phyloP scores from a whole-genome alignment of 2,797 vertebrate species.

The Euphonia xanthogaster region DNA sequence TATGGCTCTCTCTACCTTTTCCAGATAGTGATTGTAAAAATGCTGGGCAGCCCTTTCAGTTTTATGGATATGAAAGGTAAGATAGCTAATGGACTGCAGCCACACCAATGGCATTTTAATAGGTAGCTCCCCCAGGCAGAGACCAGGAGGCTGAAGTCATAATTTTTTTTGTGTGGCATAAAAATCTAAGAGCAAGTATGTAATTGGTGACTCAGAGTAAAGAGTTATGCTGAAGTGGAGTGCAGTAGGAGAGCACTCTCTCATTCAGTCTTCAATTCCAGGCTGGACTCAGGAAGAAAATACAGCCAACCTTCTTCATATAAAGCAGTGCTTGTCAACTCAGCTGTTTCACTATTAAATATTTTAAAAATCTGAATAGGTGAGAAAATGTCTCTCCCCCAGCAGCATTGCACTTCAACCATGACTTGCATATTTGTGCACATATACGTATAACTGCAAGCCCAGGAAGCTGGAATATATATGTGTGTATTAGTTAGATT shows the following conservation, averaged over 20 bases:
- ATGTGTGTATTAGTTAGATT: neutral
- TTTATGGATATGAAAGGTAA: conserved; percentile 62
- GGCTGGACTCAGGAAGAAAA: neutral
- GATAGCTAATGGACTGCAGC: conserved; percentile 62
- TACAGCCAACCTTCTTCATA: neutral
- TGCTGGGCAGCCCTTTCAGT: conserved; percentile 55
- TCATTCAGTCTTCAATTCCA: neutral
- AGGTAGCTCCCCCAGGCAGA: conserved; percentile 42
- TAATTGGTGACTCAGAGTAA: conserved; percentile 11
- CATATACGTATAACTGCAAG: neutral
- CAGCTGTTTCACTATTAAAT: neutral
- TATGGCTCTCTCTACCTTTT: conserved; percentile 27
- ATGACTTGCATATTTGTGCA: neutral
- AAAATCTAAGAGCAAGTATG: conserved; percentile 2
- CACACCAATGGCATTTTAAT: conserved; percentile 69
- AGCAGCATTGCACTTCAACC: neutral
- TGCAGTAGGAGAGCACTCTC: neutral
- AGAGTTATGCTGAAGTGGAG: neutral
- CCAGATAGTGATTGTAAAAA: conserved; percentile 61
- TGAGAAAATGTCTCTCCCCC: neutral
- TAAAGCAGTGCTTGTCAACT: neutral
- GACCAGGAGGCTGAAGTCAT: conserved; percentile 15
- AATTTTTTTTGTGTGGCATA: conserved; percentile 14
- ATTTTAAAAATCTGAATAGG: neutral
- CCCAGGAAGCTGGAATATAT: neutral